Evolutionary conservation across 2,113 vertebrate genomes (phyloP), one percentile per base, ranked within the genome.

Genomic region (Collichthys lucidus): DNA sequence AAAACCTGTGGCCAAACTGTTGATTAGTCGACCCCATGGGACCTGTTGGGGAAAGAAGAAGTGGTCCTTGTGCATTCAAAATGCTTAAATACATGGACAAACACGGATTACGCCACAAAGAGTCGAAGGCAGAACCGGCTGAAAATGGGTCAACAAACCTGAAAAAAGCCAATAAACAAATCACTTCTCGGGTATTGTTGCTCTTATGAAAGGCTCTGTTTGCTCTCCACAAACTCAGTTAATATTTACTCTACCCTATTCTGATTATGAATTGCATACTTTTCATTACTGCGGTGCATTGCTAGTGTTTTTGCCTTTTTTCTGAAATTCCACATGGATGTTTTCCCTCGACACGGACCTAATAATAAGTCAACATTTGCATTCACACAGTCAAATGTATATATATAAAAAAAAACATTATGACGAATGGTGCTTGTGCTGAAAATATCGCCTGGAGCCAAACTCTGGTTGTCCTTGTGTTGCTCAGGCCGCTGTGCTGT

Each of bases 1-100:
- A 57, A 60, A 22, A 62, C 14, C 4, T 55, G 78, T 67, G 63
- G 71, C 84, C 71, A 60, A 71, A 69, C 81, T 55, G 70, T 59
- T 35, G 75, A 86, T 86, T 65, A 82, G 62, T 49, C 47, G 3
- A 50, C 46, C 80, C 20, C 46, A 3, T 40, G 62, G 52, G 83
- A 50, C 49, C 59, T 47, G 55, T 16, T 62, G 49, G 50, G 15
- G 56, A 40, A 29, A 40, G 22, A 57, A 42, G 60, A 77, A 76
- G 46, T 19, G 60, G 42, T 40, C 0, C 53, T 66, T 46, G 29
- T 74, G 63, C 24, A 56, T 56, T 81, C 22, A 57, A 35, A 60
- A 44, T 49, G 20, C 62, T 74, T 46, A 53, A 65, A 82, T 65
- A 64, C 46, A 44, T 14, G 49, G 24, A 65, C 46, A 77, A 73